Base-by-base conservation (phyloP, 2,113 vertebrate genomes). In the Larimichthys polyactis region DNA sequence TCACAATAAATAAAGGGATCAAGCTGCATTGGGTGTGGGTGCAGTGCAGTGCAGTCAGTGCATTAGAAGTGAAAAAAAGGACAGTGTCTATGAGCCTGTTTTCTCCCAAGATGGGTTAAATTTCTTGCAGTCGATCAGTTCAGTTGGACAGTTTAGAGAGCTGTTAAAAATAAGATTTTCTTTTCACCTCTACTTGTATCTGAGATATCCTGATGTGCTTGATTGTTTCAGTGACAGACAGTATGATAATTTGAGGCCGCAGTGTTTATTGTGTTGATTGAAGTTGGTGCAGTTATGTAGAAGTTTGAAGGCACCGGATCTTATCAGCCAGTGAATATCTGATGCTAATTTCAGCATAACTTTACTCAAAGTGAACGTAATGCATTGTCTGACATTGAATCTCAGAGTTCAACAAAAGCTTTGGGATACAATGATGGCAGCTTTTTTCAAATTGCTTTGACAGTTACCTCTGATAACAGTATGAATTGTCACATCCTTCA, bases 1-100 rank as follows among this genome's bases (percentile, higher is more conserved):
- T 92, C 88, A 89, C 88, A 85, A 89, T 81, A 91, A 91, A 89
- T 89, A 84, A 90, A 81, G 88, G 90, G 88, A 90, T 92, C 90
- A 91, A 82, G 70, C 87, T 79, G 73, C 76, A 84, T 10, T 57
- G 70, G 62, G 24, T 81, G 74, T 58, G 79, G 79, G 64, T 69
- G 79, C 81, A 84, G 48, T 69, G 79, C 81, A 84, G 48, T 69
- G 79, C 81, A 84, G 63, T 83, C 75, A 59, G 36, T 69, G 22
- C 67, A 77, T 79, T 72, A 62, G 43, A 27, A 43, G 44, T 71
- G 67, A 46, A 52, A 27, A 24, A 49, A 11, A 22, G 64, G 76
- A 74, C 64, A n/a, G 46, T 62, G 64, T 71, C 71, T 79, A 22
- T 59, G 66, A 73, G 74, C n/a, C 15, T 48, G 77, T 78, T 85